These are phyloP conservation scores for Trematomus bernacchii DNA, from an alignment of 2,797 vertebrate genomes.

Conservation along the genomic window DNA sequence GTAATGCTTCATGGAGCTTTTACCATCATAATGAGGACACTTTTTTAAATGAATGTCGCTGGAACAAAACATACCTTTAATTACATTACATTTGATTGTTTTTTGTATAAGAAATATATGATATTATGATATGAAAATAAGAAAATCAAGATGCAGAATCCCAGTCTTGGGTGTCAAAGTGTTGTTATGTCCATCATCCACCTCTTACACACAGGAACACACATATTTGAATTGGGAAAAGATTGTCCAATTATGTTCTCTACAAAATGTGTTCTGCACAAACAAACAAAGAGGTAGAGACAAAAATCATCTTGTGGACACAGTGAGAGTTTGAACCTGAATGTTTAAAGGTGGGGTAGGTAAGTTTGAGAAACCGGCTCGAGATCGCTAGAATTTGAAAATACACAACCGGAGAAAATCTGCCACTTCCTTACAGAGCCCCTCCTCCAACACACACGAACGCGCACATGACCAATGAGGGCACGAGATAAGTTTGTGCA, in stretches of 20 bases:
- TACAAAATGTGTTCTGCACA: not conserved
- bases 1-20: not conserved
- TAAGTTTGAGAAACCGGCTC: too few relatives aligned
- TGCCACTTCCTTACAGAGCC: too few relatives aligned
- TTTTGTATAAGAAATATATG: not conserved
- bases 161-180: not conserved
- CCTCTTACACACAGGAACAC: not conserved
- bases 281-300: slow-evolving; percentile 4
- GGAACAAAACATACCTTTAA: not conserved
- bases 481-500: too few relatives aligned
- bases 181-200: not conserved
- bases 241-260: too few relatives aligned
- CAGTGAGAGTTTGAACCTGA: slow-evolving; percentile 25
- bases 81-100: not conserved
- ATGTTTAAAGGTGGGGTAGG: too few relatives aligned
- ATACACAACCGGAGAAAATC: too few relatives aligned
- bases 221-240: not conserved
- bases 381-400: too few relatives aligned
- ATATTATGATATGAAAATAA: too few relatives aligned
- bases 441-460: too few relatives aligned
- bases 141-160: not conserved
- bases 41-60: not conserved
- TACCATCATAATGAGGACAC: not conserved
- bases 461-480: too few relatives aligned
- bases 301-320: slow-evolving; percentile 3